Conservation (phyloP, 2,888 invertebrate species). For the Drosophila monieri region DNA sequence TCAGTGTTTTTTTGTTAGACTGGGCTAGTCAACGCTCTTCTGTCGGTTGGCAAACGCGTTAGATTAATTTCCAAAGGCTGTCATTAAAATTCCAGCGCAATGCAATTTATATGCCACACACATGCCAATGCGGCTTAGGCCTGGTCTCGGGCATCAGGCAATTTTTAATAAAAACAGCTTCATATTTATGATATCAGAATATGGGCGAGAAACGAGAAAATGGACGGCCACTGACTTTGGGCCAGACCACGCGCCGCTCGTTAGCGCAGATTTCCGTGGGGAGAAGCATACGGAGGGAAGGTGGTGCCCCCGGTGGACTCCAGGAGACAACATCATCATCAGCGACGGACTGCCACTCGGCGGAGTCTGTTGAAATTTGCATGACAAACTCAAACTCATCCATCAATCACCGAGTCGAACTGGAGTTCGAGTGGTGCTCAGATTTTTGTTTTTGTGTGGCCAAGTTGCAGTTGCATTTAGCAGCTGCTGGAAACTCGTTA, state of each 20-base stretch:
- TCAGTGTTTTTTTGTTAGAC: constrained; percentile 22
- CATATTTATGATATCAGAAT: constrained; percentile 78
- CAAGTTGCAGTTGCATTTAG: constrained; percentile 25
- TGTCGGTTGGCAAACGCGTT: constrained; percentile 59
- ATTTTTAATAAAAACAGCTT: constrained; percentile 79
- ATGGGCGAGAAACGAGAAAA: constrained; percentile 41
- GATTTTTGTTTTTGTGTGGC: constrained; percentile 19
- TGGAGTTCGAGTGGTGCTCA: constrained; percentile 47
- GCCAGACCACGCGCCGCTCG: constrained; percentile 75
- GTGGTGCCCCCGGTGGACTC: constrained; percentile 10
- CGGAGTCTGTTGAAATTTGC: constrained; percentile 72
- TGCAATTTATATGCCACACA: constrained; percentile 79
- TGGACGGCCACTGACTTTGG: constrained; percentile 13
- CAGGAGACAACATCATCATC: constrained; percentile 51
- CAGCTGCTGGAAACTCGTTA: constrained; percentile 62
- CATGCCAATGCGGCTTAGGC: constrained; percentile 62
- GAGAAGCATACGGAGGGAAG: neutral
- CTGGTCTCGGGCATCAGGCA: constrained; percentile 50
- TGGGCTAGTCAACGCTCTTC: constrained; percentile 54
- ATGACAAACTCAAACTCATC: constrained; percentile 80
- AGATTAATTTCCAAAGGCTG: constrained; percentile 80
- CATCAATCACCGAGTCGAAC: constrained; percentile 69
- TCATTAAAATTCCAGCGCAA: constrained; percentile 77
- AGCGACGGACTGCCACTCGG: constrained; percentile 12
- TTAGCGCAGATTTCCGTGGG: constrained; percentile 48